These are phyloP conservation scores for Drosophila demipolita DNA, from an alignment of 2,888 invertebrate genomes.

Conservation along the genomic window DNA sequence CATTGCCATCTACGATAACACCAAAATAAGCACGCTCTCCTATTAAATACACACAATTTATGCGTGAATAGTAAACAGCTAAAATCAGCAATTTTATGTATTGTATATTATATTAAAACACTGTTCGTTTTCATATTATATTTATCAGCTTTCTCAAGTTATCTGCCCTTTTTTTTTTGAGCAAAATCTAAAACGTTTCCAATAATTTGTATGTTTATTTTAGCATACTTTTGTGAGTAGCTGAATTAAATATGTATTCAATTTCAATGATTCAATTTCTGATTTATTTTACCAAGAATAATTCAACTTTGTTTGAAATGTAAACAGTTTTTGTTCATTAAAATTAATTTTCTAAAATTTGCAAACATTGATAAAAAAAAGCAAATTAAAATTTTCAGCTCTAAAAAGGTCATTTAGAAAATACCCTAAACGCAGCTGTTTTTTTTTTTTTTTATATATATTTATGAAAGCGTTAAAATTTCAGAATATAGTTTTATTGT, in stretches of 20 bases:
- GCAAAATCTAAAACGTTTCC: not conserved
- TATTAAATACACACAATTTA: not conserved
- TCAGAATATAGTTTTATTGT: not conserved
- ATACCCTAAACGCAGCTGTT: not conserved
- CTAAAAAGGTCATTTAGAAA: not conserved
- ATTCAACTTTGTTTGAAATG: not conserved
- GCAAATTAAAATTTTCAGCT: not conserved
- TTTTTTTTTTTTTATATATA: too few relatives aligned
- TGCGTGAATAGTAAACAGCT: not conserved
- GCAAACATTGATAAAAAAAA: not conserved
- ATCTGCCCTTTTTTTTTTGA: not conserved
- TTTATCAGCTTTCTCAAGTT: not conserved
- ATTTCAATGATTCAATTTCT: not conserved
- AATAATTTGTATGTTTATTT: not conserved
- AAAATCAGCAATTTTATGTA: not conserved
- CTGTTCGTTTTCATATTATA: not conserved
- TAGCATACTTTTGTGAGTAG: not conserved
- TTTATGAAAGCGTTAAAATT: not conserved
- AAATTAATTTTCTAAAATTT: not conserved
- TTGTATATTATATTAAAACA: not conserved
- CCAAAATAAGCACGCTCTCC: not conserved
- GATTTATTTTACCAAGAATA: not conserved
- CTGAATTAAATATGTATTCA: not conserved
- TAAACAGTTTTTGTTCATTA: not conserved
- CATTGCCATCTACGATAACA: slow-evolving; percentile 19